Percentiles rank a stretch among this genome's conserved stretches.
Evolutionary conservation across 2,113 vertebrate species (phyloP).

Genomic region (Paralichthys olivaceus): DNA sequence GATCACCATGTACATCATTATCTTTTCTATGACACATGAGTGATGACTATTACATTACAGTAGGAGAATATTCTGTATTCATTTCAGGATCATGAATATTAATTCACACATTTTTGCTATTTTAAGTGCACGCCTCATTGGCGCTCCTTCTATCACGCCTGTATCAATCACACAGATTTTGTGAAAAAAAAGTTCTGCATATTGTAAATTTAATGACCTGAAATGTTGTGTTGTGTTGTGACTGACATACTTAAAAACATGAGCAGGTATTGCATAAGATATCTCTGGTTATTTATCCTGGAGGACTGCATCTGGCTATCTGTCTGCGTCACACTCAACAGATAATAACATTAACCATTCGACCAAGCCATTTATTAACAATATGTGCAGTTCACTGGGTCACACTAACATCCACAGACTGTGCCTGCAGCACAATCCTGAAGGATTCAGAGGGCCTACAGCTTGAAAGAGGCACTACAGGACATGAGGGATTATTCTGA

Average conservation of each 20-base stretch:
- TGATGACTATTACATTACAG: background rate
- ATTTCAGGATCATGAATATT: background rate
- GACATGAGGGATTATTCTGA: conserved; percentile 7
- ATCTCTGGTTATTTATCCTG: background rate
- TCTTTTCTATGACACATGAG: background rate
- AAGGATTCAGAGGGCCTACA: conserved; percentile 15
- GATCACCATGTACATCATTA: background rate
- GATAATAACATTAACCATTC: conserved; percentile 17
- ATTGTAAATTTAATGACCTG: background rate
- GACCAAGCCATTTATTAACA: conserved; percentile 20
- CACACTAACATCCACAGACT: conserved; percentile 2
- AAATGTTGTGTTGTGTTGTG: background rate
- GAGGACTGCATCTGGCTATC: background rate
- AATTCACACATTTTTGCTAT: background rate
- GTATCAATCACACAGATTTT: background rate
- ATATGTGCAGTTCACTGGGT: conserved; percentile 35
- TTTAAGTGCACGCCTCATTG: background rate
- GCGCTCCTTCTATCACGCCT: background rate
- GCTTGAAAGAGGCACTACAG: background rate
- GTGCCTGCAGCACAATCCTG: conserved; percentile 28
- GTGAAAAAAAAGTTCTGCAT: background rate
- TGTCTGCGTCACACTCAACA: conserved; percentile 14
- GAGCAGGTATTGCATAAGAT: background rate
- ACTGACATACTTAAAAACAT: conserved; percentile 13
- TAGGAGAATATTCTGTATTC: background rate